phyloP scores from a whole-genome alignment of 1,140 invertebrate species.

The Achatina immaculata region DNA sequence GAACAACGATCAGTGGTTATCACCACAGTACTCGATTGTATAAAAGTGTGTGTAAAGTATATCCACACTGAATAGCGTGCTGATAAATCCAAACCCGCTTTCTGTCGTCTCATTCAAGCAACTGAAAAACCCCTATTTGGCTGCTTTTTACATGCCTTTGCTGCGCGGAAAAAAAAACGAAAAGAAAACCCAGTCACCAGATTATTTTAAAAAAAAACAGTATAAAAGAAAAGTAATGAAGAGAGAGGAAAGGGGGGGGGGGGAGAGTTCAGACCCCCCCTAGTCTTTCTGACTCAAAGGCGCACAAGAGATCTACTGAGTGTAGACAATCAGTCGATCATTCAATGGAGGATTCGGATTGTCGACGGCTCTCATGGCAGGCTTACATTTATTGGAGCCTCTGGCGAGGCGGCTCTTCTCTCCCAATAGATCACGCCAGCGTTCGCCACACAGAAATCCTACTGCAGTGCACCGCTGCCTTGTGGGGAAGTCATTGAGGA shows the following conservation, averaged over 20 bases:
- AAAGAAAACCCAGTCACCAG: too few species aligned
- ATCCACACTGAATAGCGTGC: not conserved
- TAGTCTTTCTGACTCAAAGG: not conserved
- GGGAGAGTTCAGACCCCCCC: too few species aligned
- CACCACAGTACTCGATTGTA: not conserved
- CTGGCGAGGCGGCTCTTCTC: not conserved
- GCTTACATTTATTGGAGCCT: not conserved
- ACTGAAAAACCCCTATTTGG: not conserved
- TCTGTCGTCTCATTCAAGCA: not conserved
- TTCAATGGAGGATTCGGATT: constrained; percentile 7
- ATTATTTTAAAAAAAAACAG: too few species aligned
- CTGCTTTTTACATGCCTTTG: not conserved
- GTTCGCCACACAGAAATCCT: not conserved
- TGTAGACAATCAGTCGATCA: constrained; percentile 5
- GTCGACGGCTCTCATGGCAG: not conserved
- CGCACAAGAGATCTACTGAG: not conserved
- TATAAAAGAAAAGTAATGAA: not conserved
- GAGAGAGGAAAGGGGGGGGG: not conserved
- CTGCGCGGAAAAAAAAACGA: not conserved
- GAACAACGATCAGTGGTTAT: not conserved
- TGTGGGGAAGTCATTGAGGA: not conserved
- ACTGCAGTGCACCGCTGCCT: not conserved
- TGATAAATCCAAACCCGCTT: not conserved
- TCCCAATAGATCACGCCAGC: not conserved
- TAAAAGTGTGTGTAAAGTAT: not conserved